Conservation (phyloP, 2,113 vertebrate species). For the Thamnophis sirtalis region DNA sequence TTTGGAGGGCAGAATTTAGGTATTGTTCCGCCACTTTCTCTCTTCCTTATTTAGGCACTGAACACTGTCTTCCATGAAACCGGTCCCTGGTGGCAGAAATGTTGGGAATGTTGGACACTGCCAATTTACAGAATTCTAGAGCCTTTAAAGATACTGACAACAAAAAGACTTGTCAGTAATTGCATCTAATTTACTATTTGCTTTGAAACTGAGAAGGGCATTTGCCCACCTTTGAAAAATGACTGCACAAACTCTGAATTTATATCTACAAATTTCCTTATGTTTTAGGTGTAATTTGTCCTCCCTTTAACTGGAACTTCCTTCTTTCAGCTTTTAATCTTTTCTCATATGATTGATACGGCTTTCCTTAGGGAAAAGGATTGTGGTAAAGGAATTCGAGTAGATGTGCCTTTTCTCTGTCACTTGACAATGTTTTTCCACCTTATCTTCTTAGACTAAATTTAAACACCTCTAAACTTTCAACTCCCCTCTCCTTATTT, state of each 20-base stretch:
- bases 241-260: background rate
- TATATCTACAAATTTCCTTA: background rate
- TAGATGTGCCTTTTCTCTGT: background rate
- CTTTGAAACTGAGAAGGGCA: background rate
- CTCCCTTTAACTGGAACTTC: background rate
- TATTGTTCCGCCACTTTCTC: conserved; percentile 6
- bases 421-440: background rate
- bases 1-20: conserved; percentile 2
- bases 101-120: background rate
- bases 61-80: background rate
- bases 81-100: background rate
- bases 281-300: background rate
- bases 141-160: background rate
- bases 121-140: background rate
- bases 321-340: background rate
- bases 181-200: background rate
- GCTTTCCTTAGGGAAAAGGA: background rate
- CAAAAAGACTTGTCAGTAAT: background rate
- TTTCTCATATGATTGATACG: background rate
- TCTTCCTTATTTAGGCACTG: background rate
- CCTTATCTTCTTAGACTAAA: background rate
- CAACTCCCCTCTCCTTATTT: background rate
- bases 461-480: background rate
- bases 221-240: background rate
- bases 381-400: background rate